Evolutionary conservation across 2,113 vertebrate genomes (phyloP), one percentile per base, ranked within the genome.

Genomic region (Onychostruthus taczanowskii): DNA sequence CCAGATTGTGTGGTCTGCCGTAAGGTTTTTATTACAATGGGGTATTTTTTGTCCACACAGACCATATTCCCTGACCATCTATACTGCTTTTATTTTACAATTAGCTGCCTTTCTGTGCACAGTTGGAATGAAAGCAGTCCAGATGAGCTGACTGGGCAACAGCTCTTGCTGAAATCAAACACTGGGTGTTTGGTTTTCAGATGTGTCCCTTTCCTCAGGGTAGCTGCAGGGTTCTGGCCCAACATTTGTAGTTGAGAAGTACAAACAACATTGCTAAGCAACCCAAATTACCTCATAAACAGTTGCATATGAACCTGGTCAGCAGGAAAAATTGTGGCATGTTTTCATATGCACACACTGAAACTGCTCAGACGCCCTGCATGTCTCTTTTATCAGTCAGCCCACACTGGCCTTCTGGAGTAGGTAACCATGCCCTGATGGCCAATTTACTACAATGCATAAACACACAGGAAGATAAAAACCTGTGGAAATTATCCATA

Each of bases 201-300:
- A 74, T 31, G 4, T 3, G 0, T 35, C 58, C 37, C 22, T 50
- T 83, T 55, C 43, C 33, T 63, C 15, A 18, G 55, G 24, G 79
- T 63, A 27, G 47, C 24, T n/a, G 8, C 1, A 8, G 67, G 55
- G 16, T 67, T 84, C 87, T 81, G 68, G 69, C 35, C 68, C 72
- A 74, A 18, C 2, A 27, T 62, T 74, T 77, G 21, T 63, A 84
- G 26, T 33, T 55, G 43, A 74, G 59, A 74, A 74, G 11, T 47
- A 37, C 16, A 77, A 90, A 39, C 26, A 66, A 26, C 49, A 93
- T 59, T 93, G 61, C 86, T 90, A 86, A 94, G 61, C 80, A 94
- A 77, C 39, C 13, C 50, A 80, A 74, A 76, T 80, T 88, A 43
- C 39, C 50, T 74, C 39, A 63, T 26, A 69, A 89, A 66, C 4